Percentiles rank a stretch among this genome's conserved stretches.
Conservation (phyloP, 2,888 invertebrate species). For the Drosophila macrospina region DNA sequence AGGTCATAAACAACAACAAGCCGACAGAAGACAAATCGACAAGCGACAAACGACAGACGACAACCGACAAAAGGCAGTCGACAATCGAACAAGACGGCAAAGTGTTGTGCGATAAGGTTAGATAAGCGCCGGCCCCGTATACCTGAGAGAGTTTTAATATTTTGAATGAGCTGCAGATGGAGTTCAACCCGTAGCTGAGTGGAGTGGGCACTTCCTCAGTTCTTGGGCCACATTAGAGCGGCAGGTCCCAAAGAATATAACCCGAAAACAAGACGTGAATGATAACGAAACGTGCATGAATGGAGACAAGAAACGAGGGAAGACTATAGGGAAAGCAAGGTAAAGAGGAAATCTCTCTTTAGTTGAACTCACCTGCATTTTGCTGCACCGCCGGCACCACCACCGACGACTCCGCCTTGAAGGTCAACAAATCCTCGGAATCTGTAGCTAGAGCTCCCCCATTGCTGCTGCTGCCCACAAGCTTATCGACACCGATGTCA, state of each 20-base stretch:
- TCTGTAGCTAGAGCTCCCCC: slow-evolving; percentile 19
- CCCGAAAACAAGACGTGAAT: slow-evolving; percentile 3
- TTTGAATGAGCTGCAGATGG: slow-evolving; percentile 21
- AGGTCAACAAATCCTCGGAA: slow-evolving; percentile 40
- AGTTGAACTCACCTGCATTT: slow-evolving; percentile 68
- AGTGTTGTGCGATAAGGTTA: slow-evolving; percentile 79
- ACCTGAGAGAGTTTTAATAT: slow-evolving; percentile 45
- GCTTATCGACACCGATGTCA: slow-evolving; percentile 65
- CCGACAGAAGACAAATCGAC: slow-evolving; percentile 17
- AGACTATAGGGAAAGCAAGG: background rate
- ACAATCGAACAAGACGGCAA: slow-evolving; percentile 53
- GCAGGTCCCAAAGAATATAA: slow-evolving; percentile 36
- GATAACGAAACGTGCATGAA: slow-evolving; percentile 1
- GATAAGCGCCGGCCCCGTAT: slow-evolving; percentile 67
- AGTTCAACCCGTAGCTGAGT: background rate
- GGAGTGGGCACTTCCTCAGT: slow-evolving; percentile 33
- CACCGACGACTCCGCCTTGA: slow-evolving; percentile 71
- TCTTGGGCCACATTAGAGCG: slow-evolving; percentile 26
- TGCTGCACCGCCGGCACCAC: slow-evolving; percentile 66
- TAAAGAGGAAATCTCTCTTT: background rate
- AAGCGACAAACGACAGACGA: slow-evolving; percentile 37
- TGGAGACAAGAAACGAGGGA: background rate
- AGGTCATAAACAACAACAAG: slow-evolving; percentile 70
- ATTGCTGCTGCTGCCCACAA: slow-evolving; percentile 33
- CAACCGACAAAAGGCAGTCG: slow-evolving; percentile 8